Evolutionary conservation across 2,113 vertebrate species (phyloP).

Genomic region (Halcyon malimbica): DNA sequence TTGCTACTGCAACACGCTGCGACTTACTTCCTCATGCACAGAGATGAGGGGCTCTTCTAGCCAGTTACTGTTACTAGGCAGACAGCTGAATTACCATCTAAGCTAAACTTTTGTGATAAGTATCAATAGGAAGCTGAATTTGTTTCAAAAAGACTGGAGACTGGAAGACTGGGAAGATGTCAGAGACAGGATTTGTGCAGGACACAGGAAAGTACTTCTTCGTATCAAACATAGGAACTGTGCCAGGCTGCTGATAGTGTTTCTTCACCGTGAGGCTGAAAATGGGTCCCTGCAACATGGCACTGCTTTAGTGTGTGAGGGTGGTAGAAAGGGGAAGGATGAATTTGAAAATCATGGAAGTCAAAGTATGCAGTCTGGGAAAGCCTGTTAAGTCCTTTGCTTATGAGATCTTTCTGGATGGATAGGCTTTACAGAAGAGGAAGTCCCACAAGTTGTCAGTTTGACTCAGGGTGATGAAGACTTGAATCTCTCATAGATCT

Average conservation of each 20-base stretch:
- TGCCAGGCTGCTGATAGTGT: background rate
- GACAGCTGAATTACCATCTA: background rate
- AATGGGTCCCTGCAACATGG: background rate
- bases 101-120: background rate
- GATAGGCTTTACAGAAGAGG: background rate
- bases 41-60: background rate
- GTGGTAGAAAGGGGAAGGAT: background rate
- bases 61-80: background rate
- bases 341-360: background rate
- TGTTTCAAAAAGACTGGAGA: accelerated
- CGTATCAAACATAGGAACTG: background rate
- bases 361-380: background rate
- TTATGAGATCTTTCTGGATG: background rate
- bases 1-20: background rate
- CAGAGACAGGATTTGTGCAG: background rate
- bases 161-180: background rate
- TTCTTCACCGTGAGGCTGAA: background rate
- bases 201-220: background rate
- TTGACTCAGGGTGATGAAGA: background rate
- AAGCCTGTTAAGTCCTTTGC: background rate
- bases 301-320: accelerated
- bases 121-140: background rate
- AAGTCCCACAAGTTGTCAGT: background rate
- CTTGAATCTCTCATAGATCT: background rate
- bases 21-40: background rate